phyloP scores from a whole-genome alignment of 2,797 vertebrate species.

The Lateolabrax maculatus region DNA sequence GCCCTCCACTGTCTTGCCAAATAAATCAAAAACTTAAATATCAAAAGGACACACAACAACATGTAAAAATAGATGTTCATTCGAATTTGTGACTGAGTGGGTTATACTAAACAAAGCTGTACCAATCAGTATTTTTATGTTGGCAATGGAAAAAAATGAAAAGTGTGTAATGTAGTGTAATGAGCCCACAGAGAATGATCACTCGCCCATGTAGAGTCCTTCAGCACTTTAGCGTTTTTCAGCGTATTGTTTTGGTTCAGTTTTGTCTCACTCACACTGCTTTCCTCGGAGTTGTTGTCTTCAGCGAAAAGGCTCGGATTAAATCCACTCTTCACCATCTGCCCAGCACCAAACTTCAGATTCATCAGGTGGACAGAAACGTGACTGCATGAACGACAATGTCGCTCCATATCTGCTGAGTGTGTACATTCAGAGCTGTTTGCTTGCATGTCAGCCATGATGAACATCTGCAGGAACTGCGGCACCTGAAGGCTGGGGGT shows the following conservation, averaged over 20 bases:
- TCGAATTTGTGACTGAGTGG: not conserved
- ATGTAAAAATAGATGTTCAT: not conserved
- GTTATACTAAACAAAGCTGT: not conserved
- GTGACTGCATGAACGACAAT: not conserved
- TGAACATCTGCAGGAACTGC: not conserved
- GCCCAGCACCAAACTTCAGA: not conserved
- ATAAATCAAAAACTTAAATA: not conserved
- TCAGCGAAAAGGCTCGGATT: not conserved
- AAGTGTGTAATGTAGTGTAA: not conserved
- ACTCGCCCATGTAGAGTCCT: not conserved
- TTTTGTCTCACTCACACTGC: not conserved
- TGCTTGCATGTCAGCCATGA: not conserved
- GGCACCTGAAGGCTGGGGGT: not conserved
- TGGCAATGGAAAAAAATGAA: not conserved
- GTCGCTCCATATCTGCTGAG: not conserved
- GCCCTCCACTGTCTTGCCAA: not conserved
- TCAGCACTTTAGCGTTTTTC: not conserved
- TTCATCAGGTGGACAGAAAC: not conserved
- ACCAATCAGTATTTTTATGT: not conserved
- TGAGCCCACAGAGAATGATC: not conserved
- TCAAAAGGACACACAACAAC: not conserved
- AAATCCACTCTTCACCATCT: not conserved
- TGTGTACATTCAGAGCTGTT: not conserved
- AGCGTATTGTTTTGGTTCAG: conserved; percentile 5
- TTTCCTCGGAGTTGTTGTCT: not conserved